Evolutionary conservation across 1,140 invertebrate species (phyloP).

Genomic region (Apis cerana): DNA sequence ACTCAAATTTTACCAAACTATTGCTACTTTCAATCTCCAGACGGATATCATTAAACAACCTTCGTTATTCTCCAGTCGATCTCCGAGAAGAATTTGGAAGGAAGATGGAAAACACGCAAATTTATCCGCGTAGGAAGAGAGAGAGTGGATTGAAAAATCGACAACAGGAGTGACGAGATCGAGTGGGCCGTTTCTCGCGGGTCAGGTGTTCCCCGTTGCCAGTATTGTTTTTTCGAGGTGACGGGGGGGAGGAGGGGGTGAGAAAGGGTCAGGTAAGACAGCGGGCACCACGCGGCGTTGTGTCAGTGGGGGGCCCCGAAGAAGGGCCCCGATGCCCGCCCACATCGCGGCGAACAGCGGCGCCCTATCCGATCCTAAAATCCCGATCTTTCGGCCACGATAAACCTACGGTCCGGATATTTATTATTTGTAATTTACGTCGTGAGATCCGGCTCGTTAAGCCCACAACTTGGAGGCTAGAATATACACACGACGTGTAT

Average conservation of each 20-base stretch:
- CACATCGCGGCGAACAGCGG: slow-evolving; percentile 67
- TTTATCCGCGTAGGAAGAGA: too few species aligned
- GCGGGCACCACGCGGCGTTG: slow-evolving; percentile 55
- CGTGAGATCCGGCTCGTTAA: slow-evolving; percentile 65
- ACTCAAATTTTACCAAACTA: too few species aligned
- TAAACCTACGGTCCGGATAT: slow-evolving; percentile 71
- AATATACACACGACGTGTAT: neutral
- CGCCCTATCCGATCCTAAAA: slow-evolving; percentile 64
- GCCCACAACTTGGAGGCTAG: slow-evolving; percentile 33
- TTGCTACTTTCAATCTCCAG: too few species aligned
- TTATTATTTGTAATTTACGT: slow-evolving; percentile 77
- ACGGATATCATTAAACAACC: too few species aligned
- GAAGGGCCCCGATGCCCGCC: slow-evolving; percentile 68
- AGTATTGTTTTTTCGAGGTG: slow-evolving; percentile 53
- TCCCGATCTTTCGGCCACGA: slow-evolving; percentile 70
- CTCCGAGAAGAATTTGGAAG: too few species aligned
- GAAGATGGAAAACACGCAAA: too few species aligned
- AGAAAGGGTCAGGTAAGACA: slow-evolving; percentile 50
- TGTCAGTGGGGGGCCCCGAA: slow-evolving; percentile 55
- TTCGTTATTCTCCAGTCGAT: too few species aligned
- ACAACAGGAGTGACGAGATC: slow-evolving; percentile 49
- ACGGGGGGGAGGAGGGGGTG: slow-evolving; percentile 46
- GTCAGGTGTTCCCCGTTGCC: slow-evolving; percentile 46
- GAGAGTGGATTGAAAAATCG: slow-evolving; percentile 40
- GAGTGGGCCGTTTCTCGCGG: slow-evolving; percentile 32